Conservation (phyloP, 2,797 vertebrate genomes). For the Denticeps clupeoides region DNA sequence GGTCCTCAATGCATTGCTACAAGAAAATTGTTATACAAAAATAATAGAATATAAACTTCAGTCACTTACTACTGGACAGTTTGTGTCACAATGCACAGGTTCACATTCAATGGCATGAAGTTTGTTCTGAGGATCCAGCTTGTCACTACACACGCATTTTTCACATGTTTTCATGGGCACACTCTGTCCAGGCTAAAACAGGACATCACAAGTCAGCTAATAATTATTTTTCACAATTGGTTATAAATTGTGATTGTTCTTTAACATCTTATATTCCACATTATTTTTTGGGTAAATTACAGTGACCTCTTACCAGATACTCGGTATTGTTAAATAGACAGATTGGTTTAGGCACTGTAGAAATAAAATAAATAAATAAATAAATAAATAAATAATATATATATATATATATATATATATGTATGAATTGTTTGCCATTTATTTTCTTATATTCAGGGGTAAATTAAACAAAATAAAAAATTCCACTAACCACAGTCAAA, state of each 20-base stretch:
- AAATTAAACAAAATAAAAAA: neutral
- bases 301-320: neutral
- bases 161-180: conserved; percentile 58
- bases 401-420: no score
- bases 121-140: conserved; percentile 21
- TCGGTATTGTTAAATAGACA: conserved; percentile 43
- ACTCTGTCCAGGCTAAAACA: conserved; percentile 56
- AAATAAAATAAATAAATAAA: conserved; percentile 1
- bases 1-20: neutral
- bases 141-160: conserved; percentile 49
- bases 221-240: neutral
- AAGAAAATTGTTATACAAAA: no score
- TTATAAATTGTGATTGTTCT: no score
- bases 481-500: conserved; percentile 50
- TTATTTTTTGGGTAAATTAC: no score
- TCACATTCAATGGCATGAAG: conserved; percentile 52
- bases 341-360: conserved; percentile 27
- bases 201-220: neutral
- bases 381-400: no score
- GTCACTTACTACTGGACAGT: conserved; percentile 59
- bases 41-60: neutral
- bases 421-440: no score
- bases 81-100: conserved; percentile 44
- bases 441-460: no score
- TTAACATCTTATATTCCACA: no score